A percentile compares a stretch with the other conserved stretches of the same genome.
These are phyloP conservation scores for Desmophyllum pertusum DNA, from an alignment of 92 coral and sea anemone genomes.

Conservation along the genomic window DNA sequence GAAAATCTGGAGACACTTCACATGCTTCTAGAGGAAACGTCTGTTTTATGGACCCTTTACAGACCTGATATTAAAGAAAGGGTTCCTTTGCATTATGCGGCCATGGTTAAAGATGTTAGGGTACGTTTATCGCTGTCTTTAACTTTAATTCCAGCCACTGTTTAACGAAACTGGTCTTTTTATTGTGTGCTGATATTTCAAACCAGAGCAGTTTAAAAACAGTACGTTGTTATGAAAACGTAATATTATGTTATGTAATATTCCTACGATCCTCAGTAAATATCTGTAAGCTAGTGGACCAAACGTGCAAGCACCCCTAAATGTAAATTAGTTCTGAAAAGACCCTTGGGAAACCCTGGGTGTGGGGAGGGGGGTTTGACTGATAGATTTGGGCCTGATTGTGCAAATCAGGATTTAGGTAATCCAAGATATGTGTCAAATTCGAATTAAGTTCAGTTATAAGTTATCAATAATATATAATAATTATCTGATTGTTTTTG, in stretches of 20 bases:
- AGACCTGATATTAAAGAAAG: constrained; percentile 65
- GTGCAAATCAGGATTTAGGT: no score
- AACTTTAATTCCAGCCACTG: not conserved
- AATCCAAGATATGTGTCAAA: no score
- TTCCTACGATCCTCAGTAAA: not conserved
- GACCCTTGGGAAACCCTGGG: no score
- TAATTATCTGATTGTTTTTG: no score
- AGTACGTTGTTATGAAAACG: not conserved
- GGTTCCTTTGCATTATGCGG: constrained; percentile 81
- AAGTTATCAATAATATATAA: no score
- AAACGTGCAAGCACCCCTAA: no score
- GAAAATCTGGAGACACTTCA: constrained; percentile 64
- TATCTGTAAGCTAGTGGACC: not conserved
- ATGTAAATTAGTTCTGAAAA: no score
- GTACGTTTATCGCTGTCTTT: constrained; percentile 21
- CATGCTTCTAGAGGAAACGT: constrained; percentile 60
- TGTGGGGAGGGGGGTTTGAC: no score
- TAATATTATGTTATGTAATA: no score
- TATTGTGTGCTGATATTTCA: not conserved
- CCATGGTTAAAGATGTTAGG: constrained; percentile 57
- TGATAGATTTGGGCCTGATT: no score
- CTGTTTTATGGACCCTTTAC: constrained; percentile 48
- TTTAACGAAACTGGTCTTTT: not conserved
- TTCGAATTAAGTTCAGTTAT: no score
- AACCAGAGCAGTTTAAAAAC: not conserved